These are phyloP conservation scores for Arnoldichthys spilopterus DNA, from an alignment of 2,797 vertebrate species.

Conservation along the genomic window DNA sequence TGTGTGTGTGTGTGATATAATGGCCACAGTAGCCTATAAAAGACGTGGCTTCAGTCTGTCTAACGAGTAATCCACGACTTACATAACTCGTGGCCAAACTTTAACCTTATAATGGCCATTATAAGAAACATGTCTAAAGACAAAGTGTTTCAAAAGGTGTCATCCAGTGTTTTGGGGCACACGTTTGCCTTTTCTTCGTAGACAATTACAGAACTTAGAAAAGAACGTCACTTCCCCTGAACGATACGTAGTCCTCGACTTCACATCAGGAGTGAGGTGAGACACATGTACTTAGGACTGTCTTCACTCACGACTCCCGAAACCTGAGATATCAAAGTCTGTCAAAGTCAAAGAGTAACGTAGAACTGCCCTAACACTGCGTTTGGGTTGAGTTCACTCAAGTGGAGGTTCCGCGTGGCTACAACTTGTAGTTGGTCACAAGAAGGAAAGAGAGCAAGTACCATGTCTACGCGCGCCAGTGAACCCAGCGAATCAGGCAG, in stretches of 20 bases:
- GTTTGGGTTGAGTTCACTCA: no score
- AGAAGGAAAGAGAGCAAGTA: no score
- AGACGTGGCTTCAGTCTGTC: slow-evolving; percentile 8
- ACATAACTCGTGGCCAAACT: not conserved
- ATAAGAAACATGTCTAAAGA: not conserved
- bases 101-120: not conserved
- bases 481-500: not conserved
- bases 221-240: not conserved
- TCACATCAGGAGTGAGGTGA: not conserved
- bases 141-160: not conserved
- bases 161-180: not conserved
- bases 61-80: slow-evolving; percentile 4
- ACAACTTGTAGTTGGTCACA: no score
- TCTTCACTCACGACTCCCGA: not conserved
- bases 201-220: not conserved
- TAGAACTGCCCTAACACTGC: no score
- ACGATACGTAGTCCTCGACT: not conserved
- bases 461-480: no score
- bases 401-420: no score
- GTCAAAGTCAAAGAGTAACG: not conserved
- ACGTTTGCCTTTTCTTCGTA: not conserved
- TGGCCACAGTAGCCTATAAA: slow-evolving; percentile 5
- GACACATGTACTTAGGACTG: not conserved
- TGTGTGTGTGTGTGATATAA: slow-evolving; percentile 23
- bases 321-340: not conserved